Evolutionary conservation across 2,888 invertebrate species (phyloP), one percentile per base, ranked within the genome.

Genomic region (Eudemis profundana): DNA sequence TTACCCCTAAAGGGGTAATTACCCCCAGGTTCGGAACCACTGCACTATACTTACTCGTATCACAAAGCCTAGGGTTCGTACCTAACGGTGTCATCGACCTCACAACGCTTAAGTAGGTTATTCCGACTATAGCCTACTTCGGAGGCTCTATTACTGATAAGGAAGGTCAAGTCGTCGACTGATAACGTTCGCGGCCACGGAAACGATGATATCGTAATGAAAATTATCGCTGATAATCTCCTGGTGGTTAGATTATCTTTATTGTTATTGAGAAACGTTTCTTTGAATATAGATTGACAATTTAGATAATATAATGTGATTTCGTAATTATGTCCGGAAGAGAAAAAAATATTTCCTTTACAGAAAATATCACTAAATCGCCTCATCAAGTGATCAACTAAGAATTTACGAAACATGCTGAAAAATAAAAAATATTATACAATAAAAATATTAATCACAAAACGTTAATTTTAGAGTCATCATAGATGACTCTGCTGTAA

Each of bases 131-230:
- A 60, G 36, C 56, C 50, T 69, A 62, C 65, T 64, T 61, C 56
- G 51, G 56, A 57, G 19, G 42, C 51, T 54, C 57, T 46, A 40
- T 49, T 40, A 54, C 54, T 72, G 80, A 82, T 79, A 78, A 71
- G 70, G 70, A 68, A 74, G 79, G 81, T 78, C 76, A 72, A 61
- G 76, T 70, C 75, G 71, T 70, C 75, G 73, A 72, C 79, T 74
- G 80, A 81, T 81, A 81, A 72, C 69, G 65, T 56, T 62, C 57
- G 29, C 27, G 57, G 67, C 44, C 64, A 56, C 60, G 61, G 60
- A 68, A 64, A 40, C 60, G 60, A 46, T n/a, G 60, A 65, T 46
- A 65, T 44, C 17, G 42, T 53, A 65, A 46, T 65, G 46, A 19
- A 27, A 19, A 27, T 56, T 29, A 63, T 65, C 59, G 59, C 33